Evolutionary conservation across 2,888 invertebrate species (phyloP), one percentile per base, ranked within the genome.

Genomic region (Eilema sororculum): DNA sequence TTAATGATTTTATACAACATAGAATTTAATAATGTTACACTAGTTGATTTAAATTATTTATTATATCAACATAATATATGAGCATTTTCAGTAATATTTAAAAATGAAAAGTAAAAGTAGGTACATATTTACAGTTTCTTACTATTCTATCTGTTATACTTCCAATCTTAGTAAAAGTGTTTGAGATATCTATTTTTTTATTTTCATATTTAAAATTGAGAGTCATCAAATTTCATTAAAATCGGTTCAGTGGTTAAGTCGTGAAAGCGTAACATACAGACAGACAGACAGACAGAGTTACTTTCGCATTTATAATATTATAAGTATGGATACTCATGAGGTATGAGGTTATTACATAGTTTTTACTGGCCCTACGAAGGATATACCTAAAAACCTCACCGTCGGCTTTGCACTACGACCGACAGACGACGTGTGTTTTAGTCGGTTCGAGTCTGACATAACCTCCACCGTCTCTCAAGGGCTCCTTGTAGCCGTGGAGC

Each of bases 1-100:
- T 22, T 52, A 13, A 63, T 52, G n/a, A 4, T 52, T 28, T 30
- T 61, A 61, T 61, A 61, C 61, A 61, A 61, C n/a, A n/a, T 22
- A 61, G 5, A 16, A 13, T 25, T 58, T 12, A 25, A 58, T 58
- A 58, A 25, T 20, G 10, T n/a, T 28, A n/a, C 46, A 62, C 33
- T 22, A 62, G 12, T 33, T 37, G 13, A 24, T 62, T 62, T 3
- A 13, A 24, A 24, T 52, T 52, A 52, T 52, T n/a, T 20, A 52
- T 52, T 52, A 52, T 52, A 52, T 52, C 52, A 52, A 52, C 52
- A 52, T 52, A 52, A 52, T 46, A n/a, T 46, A 52, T 52, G 52
- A 52, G n/a, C 52, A n/a, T 52, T 52, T 52, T 52, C 20, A 46
- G 6, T 46, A 46, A 20, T 46, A 46, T 46, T 46, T 46, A 46